Conservation (phyloP, 1,140 invertebrate genomes). For the Harpegnathos saltator region DNA sequence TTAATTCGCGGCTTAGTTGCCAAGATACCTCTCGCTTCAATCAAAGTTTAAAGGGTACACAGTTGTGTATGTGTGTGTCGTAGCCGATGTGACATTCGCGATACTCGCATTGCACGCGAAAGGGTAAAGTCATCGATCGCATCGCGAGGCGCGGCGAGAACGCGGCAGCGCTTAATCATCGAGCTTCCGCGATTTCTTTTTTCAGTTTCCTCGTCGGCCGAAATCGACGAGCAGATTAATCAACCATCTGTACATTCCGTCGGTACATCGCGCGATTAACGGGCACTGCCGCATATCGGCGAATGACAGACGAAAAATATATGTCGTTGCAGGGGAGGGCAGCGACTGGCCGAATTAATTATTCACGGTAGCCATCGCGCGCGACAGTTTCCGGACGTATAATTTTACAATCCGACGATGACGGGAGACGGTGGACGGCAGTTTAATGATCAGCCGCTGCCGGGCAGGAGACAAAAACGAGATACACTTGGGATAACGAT, state of each 20-base stretch:
- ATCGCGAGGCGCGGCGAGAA: neutral
- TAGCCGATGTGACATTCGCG: neutral
- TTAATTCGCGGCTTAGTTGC: constrained; percentile 16
- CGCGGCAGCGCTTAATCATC: constrained; percentile 23
- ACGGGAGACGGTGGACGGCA: neutral
- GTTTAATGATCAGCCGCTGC: neutral
- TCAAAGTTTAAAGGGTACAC: constrained; percentile 1
- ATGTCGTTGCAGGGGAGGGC: neutral
- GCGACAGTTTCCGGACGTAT: neutral
- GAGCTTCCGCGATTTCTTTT: constrained; percentile 4
- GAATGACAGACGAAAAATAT: constrained; percentile 31
- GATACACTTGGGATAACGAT: neutral
- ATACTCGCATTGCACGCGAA: constrained; percentile 13
- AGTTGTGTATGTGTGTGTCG: neutral
- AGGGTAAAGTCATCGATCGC: constrained; percentile 17
- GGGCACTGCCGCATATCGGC: neutral
- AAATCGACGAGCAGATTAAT: constrained; percentile 65
- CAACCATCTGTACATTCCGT: constrained; percentile 49
- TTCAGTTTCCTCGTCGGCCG: neutral
- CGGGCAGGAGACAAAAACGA: neutral
- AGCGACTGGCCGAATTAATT: constrained; percentile 34
- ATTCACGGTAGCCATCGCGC: constrained; percentile 7
- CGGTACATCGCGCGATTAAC: constrained; percentile 51
- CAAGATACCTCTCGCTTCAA: neutral
- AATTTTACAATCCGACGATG: neutral